Percentiles rank a stretch among this genome's conserved stretches.
These are phyloP conservation scores for Polylopha cassiicola DNA, from an alignment of 2,888 invertebrate species.

Conservation along the genomic window DNA sequence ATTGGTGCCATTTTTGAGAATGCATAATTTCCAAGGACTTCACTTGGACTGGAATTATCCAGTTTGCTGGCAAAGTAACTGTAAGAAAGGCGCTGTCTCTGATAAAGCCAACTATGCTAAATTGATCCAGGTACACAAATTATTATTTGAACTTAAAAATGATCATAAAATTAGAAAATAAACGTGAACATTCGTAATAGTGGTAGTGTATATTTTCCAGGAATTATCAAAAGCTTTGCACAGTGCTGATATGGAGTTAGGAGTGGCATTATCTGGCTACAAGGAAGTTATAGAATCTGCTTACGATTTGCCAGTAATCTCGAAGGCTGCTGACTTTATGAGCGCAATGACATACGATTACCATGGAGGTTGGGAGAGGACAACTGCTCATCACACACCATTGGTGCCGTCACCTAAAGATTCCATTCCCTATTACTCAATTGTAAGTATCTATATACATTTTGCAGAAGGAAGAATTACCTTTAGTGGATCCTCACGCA, in stretches of 20 bases:
- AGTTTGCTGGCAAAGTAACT: slow-evolving; percentile 94
- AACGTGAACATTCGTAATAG: no score
- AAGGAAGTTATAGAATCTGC: slow-evolving; percentile 92
- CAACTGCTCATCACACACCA: slow-evolving; percentile 89
- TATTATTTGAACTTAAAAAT: no score
- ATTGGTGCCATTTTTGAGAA: slow-evolving; percentile 82
- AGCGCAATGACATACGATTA: slow-evolving; percentile 93
- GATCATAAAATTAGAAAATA: no score
- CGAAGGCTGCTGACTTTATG: slow-evolving; percentile 84
- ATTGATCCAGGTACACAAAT: slow-evolving; percentile 80
- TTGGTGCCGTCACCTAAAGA: slow-evolving; percentile 81
- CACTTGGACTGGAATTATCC: slow-evolving; percentile 98
- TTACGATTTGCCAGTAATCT: slow-evolving; percentile 86
- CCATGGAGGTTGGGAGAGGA: slow-evolving; percentile 91
- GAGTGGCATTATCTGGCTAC: slow-evolving; percentile 92
- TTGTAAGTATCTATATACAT: slow-evolving; percentile 82
- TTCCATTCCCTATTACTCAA: slow-evolving; percentile 84
- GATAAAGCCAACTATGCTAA: slow-evolving; percentile 88
- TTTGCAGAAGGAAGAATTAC: no score
- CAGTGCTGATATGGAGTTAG: slow-evolving; percentile 82
- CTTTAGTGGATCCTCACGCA: no score
- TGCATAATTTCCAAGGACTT: slow-evolving; percentile 89
- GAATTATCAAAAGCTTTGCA: slow-evolving; percentile 82
- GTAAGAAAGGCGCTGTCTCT: slow-evolving; percentile 85
- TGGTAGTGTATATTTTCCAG: slow-evolving; percentile 53